These are phyloP conservation scores for Pachydiplax longipennis DNA, from an alignment of 2,888 invertebrate species.

Conservation along the genomic window DNA sequence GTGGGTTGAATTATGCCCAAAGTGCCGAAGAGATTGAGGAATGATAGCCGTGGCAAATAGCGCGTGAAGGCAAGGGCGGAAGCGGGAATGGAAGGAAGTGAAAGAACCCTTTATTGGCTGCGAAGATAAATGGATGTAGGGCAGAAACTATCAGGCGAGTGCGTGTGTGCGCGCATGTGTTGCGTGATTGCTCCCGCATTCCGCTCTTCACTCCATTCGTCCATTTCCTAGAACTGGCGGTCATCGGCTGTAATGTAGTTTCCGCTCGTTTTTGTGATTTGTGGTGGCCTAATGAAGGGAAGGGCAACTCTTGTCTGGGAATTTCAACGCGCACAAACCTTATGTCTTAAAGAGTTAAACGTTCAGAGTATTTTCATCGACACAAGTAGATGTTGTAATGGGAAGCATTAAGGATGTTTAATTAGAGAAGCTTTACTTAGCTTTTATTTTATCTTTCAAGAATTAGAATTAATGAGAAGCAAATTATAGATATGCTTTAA, in stretches of 20 bases:
- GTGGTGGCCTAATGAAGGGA: background rate
- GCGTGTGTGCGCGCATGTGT: background rate
- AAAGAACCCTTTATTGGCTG: constrained; percentile 14
- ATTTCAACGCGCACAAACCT: background rate
- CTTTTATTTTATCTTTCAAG: no score
- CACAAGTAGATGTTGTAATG: background rate
- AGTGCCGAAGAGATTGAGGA: background rate
- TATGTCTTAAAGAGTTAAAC: background rate
- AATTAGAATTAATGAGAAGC: no score
- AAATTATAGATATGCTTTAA: no score
- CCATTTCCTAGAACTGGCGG: background rate
- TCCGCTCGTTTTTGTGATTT: background rate
- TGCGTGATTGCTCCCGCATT: background rate
- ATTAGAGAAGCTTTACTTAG: background rate
- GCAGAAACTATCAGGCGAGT: background rate
- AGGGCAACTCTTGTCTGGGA: background rate
- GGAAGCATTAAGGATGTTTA: background rate
- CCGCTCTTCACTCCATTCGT: background rate
- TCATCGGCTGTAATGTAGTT: background rate
- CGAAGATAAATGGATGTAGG: constrained; percentile 12
- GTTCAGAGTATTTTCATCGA: background rate
- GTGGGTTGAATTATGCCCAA: background rate
- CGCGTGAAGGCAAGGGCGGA: background rate
- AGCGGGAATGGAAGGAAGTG: background rate
- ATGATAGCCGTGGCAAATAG: background rate